Percentiles rank a stretch among this genome's conserved stretches.
phyloP scores from a whole-genome alignment of 2,797 vertebrate species.

The Pantherophis vulpinus region DNA sequence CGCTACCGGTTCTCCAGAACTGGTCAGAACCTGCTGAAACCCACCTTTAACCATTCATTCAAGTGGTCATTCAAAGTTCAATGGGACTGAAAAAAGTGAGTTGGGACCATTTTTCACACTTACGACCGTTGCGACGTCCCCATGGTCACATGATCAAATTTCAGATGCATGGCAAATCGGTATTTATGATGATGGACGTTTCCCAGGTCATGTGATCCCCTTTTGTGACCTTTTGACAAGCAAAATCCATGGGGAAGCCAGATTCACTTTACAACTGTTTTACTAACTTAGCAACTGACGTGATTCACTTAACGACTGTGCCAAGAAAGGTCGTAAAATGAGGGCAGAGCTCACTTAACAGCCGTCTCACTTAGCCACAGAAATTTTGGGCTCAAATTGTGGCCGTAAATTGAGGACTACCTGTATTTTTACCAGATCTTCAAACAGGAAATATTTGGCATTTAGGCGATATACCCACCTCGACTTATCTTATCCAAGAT shows the following conservation, averaged over 20 bases:
- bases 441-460: background rate
- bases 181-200: background rate
- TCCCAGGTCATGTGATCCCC: background rate
- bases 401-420: accelerated
- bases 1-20: too few relatives aligned
- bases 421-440: background rate
- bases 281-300: background rate
- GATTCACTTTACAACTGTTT: background rate
- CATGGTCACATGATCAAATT: background rate
- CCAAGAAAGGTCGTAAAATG: background rate
- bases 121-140: background rate
- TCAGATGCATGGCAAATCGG: background rate
- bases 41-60: background rate
- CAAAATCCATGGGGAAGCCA: background rate
- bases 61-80: background rate
- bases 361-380: too few relatives aligned
- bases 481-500: background rate
- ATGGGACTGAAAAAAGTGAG: background rate
- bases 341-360: too few relatives aligned
- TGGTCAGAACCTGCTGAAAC: too few relatives aligned
- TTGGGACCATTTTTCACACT: background rate
- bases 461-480: background rate
- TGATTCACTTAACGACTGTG: background rate
- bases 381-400: too few relatives aligned
- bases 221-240: background rate